These are phyloP conservation scores for Xiphorhynchus elegans DNA, from an alignment of 2,113 vertebrate genomes.

Conservation along the genomic window DNA sequence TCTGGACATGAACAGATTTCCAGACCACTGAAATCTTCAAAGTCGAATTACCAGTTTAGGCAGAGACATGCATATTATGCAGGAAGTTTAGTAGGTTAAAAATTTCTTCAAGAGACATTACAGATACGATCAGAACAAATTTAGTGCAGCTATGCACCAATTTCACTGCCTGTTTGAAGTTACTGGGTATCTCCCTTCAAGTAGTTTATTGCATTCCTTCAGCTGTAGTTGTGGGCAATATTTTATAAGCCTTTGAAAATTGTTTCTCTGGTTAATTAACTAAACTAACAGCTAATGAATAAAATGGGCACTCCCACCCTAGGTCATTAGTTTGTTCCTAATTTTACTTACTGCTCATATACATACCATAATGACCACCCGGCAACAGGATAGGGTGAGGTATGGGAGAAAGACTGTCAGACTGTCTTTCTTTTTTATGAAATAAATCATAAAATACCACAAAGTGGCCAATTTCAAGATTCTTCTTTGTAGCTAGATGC, in stretches of 20 bases:
- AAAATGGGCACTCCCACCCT: background rate
- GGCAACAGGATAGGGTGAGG: background rate
- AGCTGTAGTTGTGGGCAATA: background rate
- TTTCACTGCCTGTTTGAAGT: background rate
- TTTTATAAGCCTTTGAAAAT: background rate
- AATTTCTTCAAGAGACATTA: background rate
- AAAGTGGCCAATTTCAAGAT: background rate
- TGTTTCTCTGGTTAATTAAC: background rate
- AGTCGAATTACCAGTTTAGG: background rate
- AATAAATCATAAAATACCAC: background rate
- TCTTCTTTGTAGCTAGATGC: background rate
- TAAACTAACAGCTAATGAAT: background rate
- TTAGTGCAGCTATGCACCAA: background rate
- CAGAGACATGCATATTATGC: background rate
- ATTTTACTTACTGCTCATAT: background rate
- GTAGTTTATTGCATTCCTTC: background rate
- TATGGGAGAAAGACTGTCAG: background rate
- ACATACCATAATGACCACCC: background rate
- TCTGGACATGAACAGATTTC: background rate
- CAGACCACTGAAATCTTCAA: background rate
- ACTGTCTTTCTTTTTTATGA: too few relatives aligned
- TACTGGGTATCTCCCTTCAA: background rate
- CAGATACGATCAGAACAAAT: background rate
- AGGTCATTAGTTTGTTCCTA: background rate
- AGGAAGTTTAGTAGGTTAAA: slow-evolving; percentile 20